Conservation (phyloP, 2,113 vertebrate genomes). For the Calonectris borealis region DNA sequence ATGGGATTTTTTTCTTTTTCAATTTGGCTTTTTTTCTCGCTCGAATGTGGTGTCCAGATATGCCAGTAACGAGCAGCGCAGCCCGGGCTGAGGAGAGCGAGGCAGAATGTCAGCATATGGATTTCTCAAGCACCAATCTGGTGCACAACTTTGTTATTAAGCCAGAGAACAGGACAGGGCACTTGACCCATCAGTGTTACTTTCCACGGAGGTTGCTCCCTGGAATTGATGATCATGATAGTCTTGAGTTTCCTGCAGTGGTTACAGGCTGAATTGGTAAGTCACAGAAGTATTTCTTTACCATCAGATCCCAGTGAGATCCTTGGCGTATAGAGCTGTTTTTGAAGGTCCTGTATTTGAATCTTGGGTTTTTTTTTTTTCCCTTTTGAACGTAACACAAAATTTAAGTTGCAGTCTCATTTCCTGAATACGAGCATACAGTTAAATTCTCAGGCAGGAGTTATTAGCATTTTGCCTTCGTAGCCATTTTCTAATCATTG, state of each 20-base stretch:
- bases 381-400: neutral
- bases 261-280: neutral
- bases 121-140: conserved; percentile 52
- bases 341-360: neutral
- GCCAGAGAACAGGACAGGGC: neutral
- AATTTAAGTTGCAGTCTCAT: neutral
- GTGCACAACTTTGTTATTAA: conserved; percentile 7
- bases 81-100: neutral
- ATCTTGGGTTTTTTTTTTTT: neutral
- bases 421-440: neutral
- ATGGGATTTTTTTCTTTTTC: neutral
- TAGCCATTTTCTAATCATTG: conserved; percentile 49
- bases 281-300: neutral
- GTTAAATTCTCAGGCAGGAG: neutral
- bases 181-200: neutral
- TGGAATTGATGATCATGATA: neutral
- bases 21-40: neutral
- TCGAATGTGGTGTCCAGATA: neutral
- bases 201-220: neutral
- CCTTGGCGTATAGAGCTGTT: neutral
- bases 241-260: neutral
- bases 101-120: conserved; percentile 48
- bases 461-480: conserved; percentile 47
- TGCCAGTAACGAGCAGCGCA: neutral
- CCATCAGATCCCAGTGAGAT: neutral